These are phyloP conservation scores for Corvus cornix DNA, from an alignment of 2,113 vertebrate species.

Conservation along the genomic window DNA sequence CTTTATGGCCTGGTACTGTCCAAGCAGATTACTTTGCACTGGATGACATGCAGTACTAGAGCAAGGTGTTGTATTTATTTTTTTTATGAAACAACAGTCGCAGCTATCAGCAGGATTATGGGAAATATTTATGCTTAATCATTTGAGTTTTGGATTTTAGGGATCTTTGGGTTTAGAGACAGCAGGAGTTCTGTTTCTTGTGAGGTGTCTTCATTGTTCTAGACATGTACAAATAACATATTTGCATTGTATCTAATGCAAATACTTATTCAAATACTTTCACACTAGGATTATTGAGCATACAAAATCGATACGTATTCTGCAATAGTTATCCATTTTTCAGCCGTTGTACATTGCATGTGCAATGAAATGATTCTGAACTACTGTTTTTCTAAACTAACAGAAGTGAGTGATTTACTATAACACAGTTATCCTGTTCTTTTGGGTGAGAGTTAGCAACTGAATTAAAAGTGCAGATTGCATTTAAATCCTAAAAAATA, in stretches of 20 bases:
- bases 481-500: not conserved
- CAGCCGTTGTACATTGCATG: not conserved
- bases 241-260: not conserved
- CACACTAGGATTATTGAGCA: not conserved
- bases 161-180: not conserved
- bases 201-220: not conserved
- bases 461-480: not conserved
- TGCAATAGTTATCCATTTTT: not conserved
- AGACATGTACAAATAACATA: not conserved
- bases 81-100: not conserved
- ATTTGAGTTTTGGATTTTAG: not conserved
- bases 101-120: not conserved
- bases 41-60: not conserved
- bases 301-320: not conserved
- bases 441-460: not conserved
- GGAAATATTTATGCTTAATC: not conserved
- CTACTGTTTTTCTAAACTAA: not conserved
- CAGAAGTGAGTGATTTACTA: not conserved
- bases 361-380: not conserved
- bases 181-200: not conserved
- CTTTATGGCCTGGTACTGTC: not conserved
- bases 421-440: not conserved
- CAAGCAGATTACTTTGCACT: not conserved
- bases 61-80: not conserved
- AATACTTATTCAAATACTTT: not conserved